These are phyloP conservation scores for Cyanoramphus novaezelandiae DNA, from an alignment of 2,113 vertebrate genomes.

Conservation along the genomic window DNA sequence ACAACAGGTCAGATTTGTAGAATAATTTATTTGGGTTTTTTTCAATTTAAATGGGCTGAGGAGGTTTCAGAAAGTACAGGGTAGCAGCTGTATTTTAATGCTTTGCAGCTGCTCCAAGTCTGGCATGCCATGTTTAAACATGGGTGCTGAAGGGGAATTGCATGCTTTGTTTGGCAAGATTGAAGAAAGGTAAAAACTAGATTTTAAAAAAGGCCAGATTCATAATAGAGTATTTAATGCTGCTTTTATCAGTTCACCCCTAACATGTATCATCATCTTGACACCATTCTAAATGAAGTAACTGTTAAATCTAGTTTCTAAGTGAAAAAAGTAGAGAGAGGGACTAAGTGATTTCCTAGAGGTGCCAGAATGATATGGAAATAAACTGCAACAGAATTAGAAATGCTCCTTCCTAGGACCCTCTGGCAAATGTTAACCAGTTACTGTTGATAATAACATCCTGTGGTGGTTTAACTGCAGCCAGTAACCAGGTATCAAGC, in stretches of 20 bases:
- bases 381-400: background rate
- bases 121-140: background rate
- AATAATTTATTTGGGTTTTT: background rate
- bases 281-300: background rate
- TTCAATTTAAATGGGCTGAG: background rate
- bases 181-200: background rate
- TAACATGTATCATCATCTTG: background rate
- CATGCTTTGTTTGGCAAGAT: background rate
- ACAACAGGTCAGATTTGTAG: background rate
- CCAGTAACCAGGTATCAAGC: background rate
- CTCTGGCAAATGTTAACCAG: background rate
- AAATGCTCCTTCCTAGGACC: background rate
- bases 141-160: background rate
- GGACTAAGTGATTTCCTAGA: background rate
- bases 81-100: conserved; percentile 8
- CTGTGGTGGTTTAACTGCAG: background rate
- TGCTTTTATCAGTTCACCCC: background rate
- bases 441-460: background rate
- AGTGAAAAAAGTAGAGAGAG: background rate
- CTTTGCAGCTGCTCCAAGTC: background rate
- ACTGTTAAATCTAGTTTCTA: background rate
- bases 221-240: background rate
- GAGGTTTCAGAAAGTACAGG: background rate
- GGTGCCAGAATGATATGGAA: background rate
- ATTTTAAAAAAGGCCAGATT: background rate